phyloP scores from a whole-genome alignment of 2,888 invertebrate genomes.

The Dryomyza anilis region DNA sequence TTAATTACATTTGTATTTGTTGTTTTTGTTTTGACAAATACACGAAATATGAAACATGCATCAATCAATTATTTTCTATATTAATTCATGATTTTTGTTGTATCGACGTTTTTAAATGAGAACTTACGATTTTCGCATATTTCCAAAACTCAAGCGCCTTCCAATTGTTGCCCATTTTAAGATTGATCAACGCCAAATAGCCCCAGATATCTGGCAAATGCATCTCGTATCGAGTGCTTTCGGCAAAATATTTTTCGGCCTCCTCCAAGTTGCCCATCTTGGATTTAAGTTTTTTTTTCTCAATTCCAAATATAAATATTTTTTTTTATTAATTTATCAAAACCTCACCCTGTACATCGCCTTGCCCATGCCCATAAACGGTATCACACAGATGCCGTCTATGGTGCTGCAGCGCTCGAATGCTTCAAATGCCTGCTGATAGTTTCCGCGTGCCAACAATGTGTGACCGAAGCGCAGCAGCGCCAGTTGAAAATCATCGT shows the following conservation, averaged over 20 bases:
- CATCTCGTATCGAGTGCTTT: slow-evolving; percentile 36
- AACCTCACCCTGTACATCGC: slow-evolving; percentile 35
- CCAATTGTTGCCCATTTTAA: slow-evolving; percentile 42
- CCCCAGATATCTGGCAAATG: slow-evolving; percentile 50
- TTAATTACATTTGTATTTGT: too few relatives aligned
- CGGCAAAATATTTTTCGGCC: slow-evolving; percentile 40
- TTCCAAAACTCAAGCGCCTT: slow-evolving; percentile 51
- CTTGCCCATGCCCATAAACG: slow-evolving; percentile 30
- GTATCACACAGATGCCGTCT: slow-evolving; percentile 17
- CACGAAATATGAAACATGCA: too few relatives aligned
- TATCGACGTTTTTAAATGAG: background rate
- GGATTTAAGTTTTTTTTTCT: background rate
- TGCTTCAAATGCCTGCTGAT: slow-evolving; percentile 28
- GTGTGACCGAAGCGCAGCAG: slow-evolving; percentile 44
- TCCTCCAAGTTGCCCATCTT: slow-evolving; percentile 32
- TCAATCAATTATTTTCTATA: background rate
- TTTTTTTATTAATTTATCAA: background rate
- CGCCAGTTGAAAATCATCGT: slow-evolving; percentile 30
- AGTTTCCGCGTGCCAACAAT: slow-evolving; percentile 28
- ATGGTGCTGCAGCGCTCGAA: slow-evolving; percentile 25
- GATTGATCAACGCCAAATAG: slow-evolving; percentile 47
- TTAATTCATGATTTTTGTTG: background rate
- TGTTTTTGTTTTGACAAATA: too few relatives aligned
- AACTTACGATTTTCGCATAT: slow-evolving; percentile 45
- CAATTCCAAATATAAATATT: background rate